Percentiles rank a stretch among this genome's conserved stretches.
phyloP scores from a whole-genome alignment of 2,113 vertebrate species.

The Gyps fulvus region DNA sequence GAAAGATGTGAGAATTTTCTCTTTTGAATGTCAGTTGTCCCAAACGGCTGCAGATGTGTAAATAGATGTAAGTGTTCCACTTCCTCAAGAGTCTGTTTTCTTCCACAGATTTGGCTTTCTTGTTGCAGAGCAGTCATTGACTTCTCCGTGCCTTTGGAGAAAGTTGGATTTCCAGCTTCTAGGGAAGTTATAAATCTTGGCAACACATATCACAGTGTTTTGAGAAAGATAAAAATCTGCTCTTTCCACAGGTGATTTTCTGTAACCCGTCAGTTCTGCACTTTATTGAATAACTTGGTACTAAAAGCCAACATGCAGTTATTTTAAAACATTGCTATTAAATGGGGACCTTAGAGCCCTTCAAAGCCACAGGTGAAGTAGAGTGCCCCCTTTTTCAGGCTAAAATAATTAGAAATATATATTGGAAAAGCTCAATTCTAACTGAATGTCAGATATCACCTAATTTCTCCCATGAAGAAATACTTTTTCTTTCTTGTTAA shows the following conservation, averaged over 20 bases:
- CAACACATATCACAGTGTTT: background rate
- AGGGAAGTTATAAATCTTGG: conserved; percentile 46
- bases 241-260: conserved; percentile 34
- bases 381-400: background rate
- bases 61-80: conserved; percentile 37
- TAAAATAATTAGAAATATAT: conserved; percentile 1
- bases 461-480: background rate
- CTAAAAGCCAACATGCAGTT: background rate
- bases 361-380: background rate
- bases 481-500: background rate
- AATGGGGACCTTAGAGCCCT: background rate
- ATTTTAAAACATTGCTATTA: conserved; percentile 14
- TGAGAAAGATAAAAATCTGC: conserved; percentile 54
- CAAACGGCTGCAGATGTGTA: conserved; percentile 25
- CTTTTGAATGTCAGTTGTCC: conserved; percentile 23
- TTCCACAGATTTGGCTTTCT: conserved; percentile 11
- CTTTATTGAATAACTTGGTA: background rate
- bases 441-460: background rate
- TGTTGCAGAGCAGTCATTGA: background rate
- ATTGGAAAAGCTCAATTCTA: background rate
- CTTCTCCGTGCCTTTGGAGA: background rate
- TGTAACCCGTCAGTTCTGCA: background rate
- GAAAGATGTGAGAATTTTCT: conserved; percentile 42
- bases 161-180: conserved; percentile 39
- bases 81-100: conserved; percentile 26